These are phyloP conservation scores for Mastomys coucha DNA, from an alignment of 2,113 vertebrate genomes.

Conservation along the genomic window DNA sequence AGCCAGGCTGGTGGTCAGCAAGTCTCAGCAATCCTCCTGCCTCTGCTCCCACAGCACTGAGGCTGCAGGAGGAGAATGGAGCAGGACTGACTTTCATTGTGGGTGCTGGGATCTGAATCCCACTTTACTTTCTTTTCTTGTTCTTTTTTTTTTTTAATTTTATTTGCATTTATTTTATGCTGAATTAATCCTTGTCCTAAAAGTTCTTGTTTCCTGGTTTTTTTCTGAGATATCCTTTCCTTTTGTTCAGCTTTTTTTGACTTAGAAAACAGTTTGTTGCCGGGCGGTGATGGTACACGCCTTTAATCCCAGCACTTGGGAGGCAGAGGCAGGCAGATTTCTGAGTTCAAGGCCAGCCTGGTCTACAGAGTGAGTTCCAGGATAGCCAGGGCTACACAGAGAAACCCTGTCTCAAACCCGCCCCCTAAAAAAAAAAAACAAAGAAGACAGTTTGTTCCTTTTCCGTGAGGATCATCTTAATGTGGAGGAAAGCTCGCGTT, in stretches of 20 bases:
- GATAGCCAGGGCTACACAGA: too few relatives aligned
- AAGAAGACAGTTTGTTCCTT: neutral
- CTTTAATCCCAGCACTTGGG: too few relatives aligned
- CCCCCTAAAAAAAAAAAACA: too few relatives aligned
- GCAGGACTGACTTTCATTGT: neutral
- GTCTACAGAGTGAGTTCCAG: too few relatives aligned
- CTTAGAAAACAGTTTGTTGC: neutral
- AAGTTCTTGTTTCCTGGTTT: neutral
- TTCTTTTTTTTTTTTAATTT: neutral
- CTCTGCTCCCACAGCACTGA: neutral
- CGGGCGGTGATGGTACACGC: too few relatives aligned
- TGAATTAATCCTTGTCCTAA: neutral
- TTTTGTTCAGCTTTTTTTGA: neutral
- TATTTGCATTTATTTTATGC: neutral
- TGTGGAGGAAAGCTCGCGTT: neutral
- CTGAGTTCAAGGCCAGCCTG: too few relatives aligned
- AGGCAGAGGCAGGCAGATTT: too few relatives aligned
- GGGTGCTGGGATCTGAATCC: neutral
- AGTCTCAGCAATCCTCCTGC: neutral
- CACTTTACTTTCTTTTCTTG: neutral
- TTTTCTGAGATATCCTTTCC: neutral
- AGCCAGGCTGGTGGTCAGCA: neutral
- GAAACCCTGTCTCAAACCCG: too few relatives aligned
- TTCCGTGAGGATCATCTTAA: neutral
- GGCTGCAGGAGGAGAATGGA: neutral